These are phyloP conservation scores for Apostichopus parvimensis DNA, from an alignment of 35 echinoderm and acorn worm species.

Conservation along the genomic window DNA sequence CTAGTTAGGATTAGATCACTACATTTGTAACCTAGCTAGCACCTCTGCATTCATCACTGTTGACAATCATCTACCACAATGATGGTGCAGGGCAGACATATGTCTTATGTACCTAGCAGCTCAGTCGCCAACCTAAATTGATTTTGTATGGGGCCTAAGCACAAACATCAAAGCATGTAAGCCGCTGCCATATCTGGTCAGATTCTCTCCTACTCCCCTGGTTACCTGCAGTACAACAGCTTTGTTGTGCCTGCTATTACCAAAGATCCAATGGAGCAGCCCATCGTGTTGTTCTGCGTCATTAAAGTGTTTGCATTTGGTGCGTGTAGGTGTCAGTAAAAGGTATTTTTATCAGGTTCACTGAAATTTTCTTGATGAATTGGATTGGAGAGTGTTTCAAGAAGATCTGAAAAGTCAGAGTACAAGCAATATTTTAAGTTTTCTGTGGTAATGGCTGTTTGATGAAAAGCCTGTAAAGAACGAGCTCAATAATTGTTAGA, in stretches of 20 bases:
- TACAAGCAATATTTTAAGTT: not conserved
- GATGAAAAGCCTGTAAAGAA: not conserved
- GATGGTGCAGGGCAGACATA: not conserved
- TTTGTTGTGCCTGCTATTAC: not conserved
- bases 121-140: constrained; percentile 33
- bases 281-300: constrained; percentile 18
- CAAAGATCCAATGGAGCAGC: constrained; percentile 17
- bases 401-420: not conserved
- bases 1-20: not conserved
- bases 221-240: constrained; percentile 11
- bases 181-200: not conserved
- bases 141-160: constrained; percentile 40
- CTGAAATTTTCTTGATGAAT: constrained; percentile 9
- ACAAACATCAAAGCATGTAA: constrained; percentile 23
- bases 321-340: constrained; percentile 30
- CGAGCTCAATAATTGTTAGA: constrained; percentile 12
- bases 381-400: not conserved
- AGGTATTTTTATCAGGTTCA: constrained; percentile 42
- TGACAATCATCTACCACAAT: not conserved
- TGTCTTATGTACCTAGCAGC: constrained; percentile 19
- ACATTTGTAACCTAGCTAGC: not conserved
- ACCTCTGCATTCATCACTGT: not conserved
- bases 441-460: not conserved
- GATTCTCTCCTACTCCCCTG: constrained; percentile 8
- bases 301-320: constrained; percentile 34